Percentiles rank a stretch among this genome's conserved stretches.
Evolutionary conservation across 2,113 vertebrate genomes (phyloP).

Genomic region (Ceuthmochares aereus): DNA sequence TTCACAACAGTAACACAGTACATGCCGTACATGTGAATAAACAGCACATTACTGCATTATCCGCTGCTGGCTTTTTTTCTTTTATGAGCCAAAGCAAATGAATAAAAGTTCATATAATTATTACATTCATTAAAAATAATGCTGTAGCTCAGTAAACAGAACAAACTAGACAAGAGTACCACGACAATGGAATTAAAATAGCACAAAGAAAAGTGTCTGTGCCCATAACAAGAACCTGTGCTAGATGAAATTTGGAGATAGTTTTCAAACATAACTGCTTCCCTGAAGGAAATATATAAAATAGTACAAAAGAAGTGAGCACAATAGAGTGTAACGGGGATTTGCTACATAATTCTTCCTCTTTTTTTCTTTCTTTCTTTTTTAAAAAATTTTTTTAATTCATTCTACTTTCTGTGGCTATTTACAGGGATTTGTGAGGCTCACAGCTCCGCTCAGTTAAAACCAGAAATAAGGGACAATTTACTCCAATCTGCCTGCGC

Average conservation of each 20-base stretch:
- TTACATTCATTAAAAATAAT: constrained; percentile 12
- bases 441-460: not conserved
- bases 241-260: constrained; percentile 55
- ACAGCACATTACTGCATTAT: not conserved
- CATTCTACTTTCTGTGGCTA: not conserved
- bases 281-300: constrained; percentile 43
- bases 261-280: constrained; percentile 53
- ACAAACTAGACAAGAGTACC: not conserved
- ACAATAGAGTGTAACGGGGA: constrained; percentile 19
- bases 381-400: not conserved
- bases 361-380: not conserved
- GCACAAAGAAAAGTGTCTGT: constrained; percentile 26
- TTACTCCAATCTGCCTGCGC: not conserved
- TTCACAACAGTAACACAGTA: not conserved
- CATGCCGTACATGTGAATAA: not conserved
- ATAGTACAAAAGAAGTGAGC: constrained; percentile 26
- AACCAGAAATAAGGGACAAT: constrained; percentile 26
- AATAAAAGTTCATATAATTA: constrained; percentile 50
- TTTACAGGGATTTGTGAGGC: not conserved
- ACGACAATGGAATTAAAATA: constrained; percentile 44
- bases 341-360: constrained; percentile 31
- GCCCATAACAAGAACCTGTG: not conserved
- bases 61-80: not conserved
- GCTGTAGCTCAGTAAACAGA: constrained; percentile 16
- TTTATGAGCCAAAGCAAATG: constrained; percentile 48